A percentile compares a stretch with the other conserved stretches of the same genome.
phyloP scores from a whole-genome alignment of 2,113 vertebrate genomes.

The Epinephelus moara region DNA sequence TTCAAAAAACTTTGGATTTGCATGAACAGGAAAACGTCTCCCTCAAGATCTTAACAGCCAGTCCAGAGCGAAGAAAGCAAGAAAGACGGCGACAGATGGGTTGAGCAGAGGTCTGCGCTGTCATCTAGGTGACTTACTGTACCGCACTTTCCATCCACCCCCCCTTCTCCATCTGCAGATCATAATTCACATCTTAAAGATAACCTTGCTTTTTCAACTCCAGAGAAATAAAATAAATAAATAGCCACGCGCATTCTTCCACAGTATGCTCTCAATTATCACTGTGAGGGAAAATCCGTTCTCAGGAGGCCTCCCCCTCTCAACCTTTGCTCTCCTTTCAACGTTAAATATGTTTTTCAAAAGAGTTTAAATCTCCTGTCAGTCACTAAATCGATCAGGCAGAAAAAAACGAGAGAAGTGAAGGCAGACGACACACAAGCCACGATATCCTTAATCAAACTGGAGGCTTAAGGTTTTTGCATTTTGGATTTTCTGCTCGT shows the following conservation, averaged over 20 bases:
- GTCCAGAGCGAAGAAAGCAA: conserved; percentile 13
- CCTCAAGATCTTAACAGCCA: not conserved
- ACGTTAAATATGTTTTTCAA: conserved; percentile 40
- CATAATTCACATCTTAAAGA: conserved; percentile 68
- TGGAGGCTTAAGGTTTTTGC: not conserved
- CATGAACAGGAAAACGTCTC: conserved; percentile 20
- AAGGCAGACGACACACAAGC: not conserved
- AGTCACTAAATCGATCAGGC: not conserved
- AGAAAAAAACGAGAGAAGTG: not conserved
- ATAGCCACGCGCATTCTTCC: conserved; percentile 64
- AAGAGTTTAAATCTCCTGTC: conserved; percentile 21
- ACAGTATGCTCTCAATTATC: conserved; percentile 66
- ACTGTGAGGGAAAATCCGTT: conserved; percentile 30
- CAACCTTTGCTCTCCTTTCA: conserved; percentile 21
- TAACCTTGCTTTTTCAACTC: conserved; percentile 47
- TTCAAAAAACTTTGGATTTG: conserved; percentile 7
- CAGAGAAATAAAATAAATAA: conserved; percentile 32
- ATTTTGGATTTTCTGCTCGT: not conserved
- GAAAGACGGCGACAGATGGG: conserved; percentile 42
- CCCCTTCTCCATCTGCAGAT: conserved; percentile 55
- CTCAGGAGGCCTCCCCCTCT: conserved; percentile 17
- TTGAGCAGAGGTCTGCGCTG: conserved; percentile 38
- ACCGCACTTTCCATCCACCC: conserved; percentile 13
- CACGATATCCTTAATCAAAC: not conserved
- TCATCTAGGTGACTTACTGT: conserved; percentile 64